Percentiles rank a stretch among this genome's conserved stretches.
These are phyloP conservation scores for Clamator glandarius DNA, from an alignment of 2,797 vertebrate genomes.

Conservation along the genomic window DNA sequence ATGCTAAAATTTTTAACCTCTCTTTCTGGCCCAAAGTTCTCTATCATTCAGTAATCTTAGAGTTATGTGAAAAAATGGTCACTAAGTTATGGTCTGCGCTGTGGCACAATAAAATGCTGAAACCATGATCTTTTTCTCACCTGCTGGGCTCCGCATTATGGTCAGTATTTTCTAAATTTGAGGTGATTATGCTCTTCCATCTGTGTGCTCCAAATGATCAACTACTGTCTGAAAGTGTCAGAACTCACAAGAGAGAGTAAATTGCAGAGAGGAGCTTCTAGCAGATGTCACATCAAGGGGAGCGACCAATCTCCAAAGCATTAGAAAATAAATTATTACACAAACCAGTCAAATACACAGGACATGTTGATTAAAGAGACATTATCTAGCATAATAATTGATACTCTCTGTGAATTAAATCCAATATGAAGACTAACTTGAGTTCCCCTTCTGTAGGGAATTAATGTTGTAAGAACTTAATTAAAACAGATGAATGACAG, in stretches of 20 bases:
- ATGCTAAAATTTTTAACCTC: background rate
- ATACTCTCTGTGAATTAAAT: background rate
- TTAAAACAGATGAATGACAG: background rate
- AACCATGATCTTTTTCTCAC: background rate
- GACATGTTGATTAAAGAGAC: background rate
- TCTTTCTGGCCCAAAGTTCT: background rate
- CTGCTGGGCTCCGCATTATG: background rate
- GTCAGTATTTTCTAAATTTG: background rate
- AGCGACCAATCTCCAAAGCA: conserved; percentile 5
- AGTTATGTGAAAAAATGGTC: background rate
- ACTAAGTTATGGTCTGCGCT: background rate
- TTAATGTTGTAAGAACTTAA: background rate
- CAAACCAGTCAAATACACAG: background rate
- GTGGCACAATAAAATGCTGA: background rate
- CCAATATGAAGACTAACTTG: background rate
- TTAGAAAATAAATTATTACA: conserved; percentile 25
- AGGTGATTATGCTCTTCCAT: background rate
- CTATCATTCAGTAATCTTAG: background rate
- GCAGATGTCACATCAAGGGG: conserved; percentile 33
- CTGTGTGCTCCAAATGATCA: background rate
- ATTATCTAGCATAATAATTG: background rate
- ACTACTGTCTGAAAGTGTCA: conserved; percentile 16
- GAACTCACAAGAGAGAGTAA: conserved; percentile 13
- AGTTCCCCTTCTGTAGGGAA: background rate
- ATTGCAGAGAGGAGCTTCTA: conserved; percentile 10